Conservation (phyloP, 2,888 invertebrate species). For the Sinhomidia bicolor region DNA sequence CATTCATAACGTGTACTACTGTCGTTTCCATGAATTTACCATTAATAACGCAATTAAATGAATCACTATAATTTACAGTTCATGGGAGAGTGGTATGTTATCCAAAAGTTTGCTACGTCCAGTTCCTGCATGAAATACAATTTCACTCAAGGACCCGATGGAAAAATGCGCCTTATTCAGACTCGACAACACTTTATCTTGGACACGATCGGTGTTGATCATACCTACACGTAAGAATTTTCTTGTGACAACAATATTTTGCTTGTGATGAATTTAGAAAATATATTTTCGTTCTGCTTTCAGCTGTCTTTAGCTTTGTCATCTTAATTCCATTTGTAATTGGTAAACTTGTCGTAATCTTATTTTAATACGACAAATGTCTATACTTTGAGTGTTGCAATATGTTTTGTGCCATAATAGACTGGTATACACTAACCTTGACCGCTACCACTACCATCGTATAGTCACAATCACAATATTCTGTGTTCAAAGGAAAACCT, state of each 20-base stretch:
- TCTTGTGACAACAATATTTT: background rate
- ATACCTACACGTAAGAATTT: conserved; percentile 85
- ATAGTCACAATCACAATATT: background rate
- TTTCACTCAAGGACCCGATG: conserved; percentile 86
- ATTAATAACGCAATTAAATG: background rate
- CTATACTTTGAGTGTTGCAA: background rate
- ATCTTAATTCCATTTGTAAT: too few relatives aligned
- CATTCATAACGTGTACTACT: background rate
- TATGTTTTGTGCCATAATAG: background rate
- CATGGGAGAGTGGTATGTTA: conserved; percentile 88
- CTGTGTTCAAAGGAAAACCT: background rate
- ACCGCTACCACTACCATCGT: conserved; percentile 11
- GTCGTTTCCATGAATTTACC: background rate
- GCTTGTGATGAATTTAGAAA: background rate
- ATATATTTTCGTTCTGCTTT: too few relatives aligned
- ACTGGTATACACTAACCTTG: conserved; percentile 40
- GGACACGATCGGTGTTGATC: conserved; percentile 88
- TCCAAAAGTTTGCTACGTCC: conserved; percentile 91
- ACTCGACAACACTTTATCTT: conserved; percentile 85
- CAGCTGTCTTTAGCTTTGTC: too few relatives aligned
- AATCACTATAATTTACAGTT: conserved; percentile 83
- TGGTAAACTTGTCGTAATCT: too few relatives aligned
- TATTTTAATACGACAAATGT: too few relatives aligned
- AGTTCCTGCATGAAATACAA: conserved; percentile 91
- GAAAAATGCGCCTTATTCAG: conserved; percentile 87